phyloP scores from a whole-genome alignment of 1,140 invertebrate genomes.

The Ceratosolen fusciceps region DNA sequence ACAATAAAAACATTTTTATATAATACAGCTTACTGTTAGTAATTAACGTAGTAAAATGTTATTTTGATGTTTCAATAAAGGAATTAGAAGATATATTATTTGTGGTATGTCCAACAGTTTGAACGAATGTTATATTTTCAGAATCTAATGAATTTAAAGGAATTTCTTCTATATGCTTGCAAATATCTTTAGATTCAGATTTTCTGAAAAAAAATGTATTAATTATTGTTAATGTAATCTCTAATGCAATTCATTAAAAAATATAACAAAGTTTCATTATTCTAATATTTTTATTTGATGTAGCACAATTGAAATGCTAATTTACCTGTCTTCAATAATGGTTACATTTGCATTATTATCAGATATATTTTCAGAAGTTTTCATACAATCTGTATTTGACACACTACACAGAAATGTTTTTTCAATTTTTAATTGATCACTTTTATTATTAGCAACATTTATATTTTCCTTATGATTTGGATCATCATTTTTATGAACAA shows the following conservation, averaged over 20 bases:
- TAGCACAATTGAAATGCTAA: constrained; percentile 8
- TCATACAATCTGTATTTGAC: constrained; percentile 40
- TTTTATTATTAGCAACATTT: constrained; percentile 12
- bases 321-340: constrained; percentile 51
- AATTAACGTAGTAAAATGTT: constrained; percentile 29
- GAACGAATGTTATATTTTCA: constrained; percentile 15
- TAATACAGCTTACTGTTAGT: constrained; percentile 59
- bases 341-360: constrained; percentile 56
- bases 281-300: not conserved
- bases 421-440: constrained; percentile 37
- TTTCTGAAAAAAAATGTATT: constrained; percentile 31
- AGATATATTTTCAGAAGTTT: constrained; percentile 49
- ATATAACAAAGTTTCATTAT: not conserved
- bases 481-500: constrained; percentile 32
- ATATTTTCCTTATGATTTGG: constrained; percentile 14
- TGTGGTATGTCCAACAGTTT: constrained; percentile 15
- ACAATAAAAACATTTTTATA: constrained; percentile 65
- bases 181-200: constrained; percentile 30
- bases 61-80: constrained; percentile 25
- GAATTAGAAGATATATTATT: constrained; percentile 26
- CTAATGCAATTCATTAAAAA: not conserved
- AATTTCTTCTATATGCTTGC: constrained; percentile 19
- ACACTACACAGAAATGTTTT: constrained; percentile 12
- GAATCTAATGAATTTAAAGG: constrained; percentile 17
- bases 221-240: not conserved